Conservation (phyloP, 2,888 invertebrate genomes). For the Halictus quadricinctus region DNA sequence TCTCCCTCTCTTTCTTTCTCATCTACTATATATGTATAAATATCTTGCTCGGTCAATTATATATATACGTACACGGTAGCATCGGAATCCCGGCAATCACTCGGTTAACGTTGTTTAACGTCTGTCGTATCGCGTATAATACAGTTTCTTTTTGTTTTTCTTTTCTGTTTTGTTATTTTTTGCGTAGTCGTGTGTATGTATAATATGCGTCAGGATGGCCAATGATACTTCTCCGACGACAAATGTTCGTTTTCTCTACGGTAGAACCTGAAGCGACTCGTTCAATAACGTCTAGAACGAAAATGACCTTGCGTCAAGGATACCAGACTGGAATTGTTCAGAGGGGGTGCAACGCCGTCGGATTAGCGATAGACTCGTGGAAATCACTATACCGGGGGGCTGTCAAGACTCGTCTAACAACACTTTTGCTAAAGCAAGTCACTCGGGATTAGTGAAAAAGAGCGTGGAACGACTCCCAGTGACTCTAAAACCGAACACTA, state of each 20-base stretch:
- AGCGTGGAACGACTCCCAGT: too few species aligned
- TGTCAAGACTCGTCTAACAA: background rate
- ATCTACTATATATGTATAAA: slow-evolving; percentile 51
- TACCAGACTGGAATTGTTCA: background rate
- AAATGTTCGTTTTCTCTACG: background rate
- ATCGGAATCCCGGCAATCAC: slow-evolving; percentile 42
- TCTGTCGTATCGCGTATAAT: slow-evolving; percentile 57
- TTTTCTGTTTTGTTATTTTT: background rate
- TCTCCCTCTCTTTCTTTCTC: background rate
- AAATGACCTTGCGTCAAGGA: slow-evolving; percentile 4
- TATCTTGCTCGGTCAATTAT: slow-evolving; percentile 35
- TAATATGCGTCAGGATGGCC: slow-evolving; percentile 48
- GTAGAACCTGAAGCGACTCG: slow-evolving; percentile 3
- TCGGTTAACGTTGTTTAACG: slow-evolving; percentile 11
- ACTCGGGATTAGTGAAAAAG: background rate
- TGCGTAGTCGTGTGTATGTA: slow-evolving; percentile 55
- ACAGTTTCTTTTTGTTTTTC: slow-evolving; percentile 33
- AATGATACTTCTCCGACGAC: slow-evolving; percentile 15
- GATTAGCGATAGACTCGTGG: background rate
- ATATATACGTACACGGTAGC: slow-evolving; percentile 56
- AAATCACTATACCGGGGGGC: slow-evolving; percentile 1
- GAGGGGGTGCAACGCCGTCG: background rate
- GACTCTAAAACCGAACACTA: background rate
- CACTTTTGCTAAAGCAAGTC: background rate
- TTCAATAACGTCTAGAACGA: slow-evolving; percentile 5